Evolutionary conservation across 2,888 invertebrate genomes (phyloP).

Genomic region (Coenonympha glycerion): DNA sequence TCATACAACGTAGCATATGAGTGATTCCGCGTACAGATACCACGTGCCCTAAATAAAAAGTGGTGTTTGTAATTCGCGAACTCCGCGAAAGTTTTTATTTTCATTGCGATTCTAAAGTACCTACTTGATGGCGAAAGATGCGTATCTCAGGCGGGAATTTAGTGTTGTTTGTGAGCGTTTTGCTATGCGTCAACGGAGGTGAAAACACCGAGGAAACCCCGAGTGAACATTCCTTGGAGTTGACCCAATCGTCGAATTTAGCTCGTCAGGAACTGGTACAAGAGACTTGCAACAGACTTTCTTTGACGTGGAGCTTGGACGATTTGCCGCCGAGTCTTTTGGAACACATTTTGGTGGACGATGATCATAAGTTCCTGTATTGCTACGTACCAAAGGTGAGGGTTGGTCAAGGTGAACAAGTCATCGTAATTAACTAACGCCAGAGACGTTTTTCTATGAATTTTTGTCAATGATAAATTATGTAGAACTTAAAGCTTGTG

Average conservation of each 20-base stretch:
- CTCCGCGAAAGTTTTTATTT: slow-evolving; percentile 51
- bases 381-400: slow-evolving; percentile 95
- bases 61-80: slow-evolving; percentile 41
- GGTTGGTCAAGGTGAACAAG: slow-evolving; percentile 45
- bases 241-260: slow-evolving; percentile 79
- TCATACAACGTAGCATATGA: neutral
- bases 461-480: neutral
- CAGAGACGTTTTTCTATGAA: neutral
- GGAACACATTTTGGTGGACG: slow-evolving; percentile 89
- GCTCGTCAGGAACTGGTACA: slow-evolving; percentile 78
- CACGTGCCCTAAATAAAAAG: slow-evolving; percentile 53
- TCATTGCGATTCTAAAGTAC: slow-evolving; percentile 42
- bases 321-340: slow-evolving; percentile 76
- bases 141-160: slow-evolving; percentile 39
- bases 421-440: slow-evolving; percentile 22
- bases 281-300: slow-evolving; percentile 75
- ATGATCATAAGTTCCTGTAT: slow-evolving; percentile 87
- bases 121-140: slow-evolving; percentile 56
- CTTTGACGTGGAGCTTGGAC: slow-evolving; percentile 57
- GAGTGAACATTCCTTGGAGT: slow-evolving; percentile 70
- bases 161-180: slow-evolving; percentile 43
- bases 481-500: too few species aligned
- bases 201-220: slow-evolving; percentile 34
- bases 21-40: neutral
- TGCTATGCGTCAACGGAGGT: slow-evolving; percentile 50